Evolutionary conservation across 2,113 vertebrate species (phyloP).

Genomic region (Gobiocypris rarus): DNA sequence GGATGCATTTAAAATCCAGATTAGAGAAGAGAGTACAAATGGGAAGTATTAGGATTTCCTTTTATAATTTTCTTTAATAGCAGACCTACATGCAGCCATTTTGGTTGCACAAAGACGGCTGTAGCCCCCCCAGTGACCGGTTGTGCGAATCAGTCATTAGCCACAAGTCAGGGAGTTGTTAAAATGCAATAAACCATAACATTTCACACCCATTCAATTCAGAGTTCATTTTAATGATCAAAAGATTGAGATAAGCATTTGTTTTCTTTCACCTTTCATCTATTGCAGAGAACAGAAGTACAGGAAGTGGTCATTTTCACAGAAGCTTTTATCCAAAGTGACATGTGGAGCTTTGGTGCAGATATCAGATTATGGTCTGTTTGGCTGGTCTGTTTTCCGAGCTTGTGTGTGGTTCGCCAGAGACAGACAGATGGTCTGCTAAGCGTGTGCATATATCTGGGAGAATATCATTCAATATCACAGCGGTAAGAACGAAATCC

Average conservation of each 20-base stretch:
- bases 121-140: neutral
- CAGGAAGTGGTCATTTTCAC: neutral
- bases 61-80: slow-evolving; percentile 29
- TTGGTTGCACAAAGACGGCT: slow-evolving; percentile 46
- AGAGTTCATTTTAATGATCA: slow-evolving; percentile 17
- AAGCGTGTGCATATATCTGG: neutral
- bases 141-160: slow-evolving; percentile 49
- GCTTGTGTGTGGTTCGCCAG: neutral
- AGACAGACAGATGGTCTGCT: neutral
- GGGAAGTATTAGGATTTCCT: slow-evolving; percentile 50
- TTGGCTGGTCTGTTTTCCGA: neutral
- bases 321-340: neutral
- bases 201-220: slow-evolving; percentile 12
- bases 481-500: neutral
- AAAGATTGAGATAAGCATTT: neutral
- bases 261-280: slow-evolving; percentile 31
- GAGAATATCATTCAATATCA: neutral
- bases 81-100: slow-evolving; percentile 47
- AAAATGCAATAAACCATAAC: slow-evolving; percentile 27
- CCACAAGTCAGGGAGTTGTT: slow-evolving; percentile 23
- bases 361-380: neutral
- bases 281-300: slow-evolving; percentile 29
- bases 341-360: neutral
- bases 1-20: slow-evolving; percentile 54
- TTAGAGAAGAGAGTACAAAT: slow-evolving; percentile 45